These are phyloP conservation scores for Rousettus leschenaultii DNA, from an alignment of 2,113 vertebrate genomes.

Conservation along the genomic window DNA sequence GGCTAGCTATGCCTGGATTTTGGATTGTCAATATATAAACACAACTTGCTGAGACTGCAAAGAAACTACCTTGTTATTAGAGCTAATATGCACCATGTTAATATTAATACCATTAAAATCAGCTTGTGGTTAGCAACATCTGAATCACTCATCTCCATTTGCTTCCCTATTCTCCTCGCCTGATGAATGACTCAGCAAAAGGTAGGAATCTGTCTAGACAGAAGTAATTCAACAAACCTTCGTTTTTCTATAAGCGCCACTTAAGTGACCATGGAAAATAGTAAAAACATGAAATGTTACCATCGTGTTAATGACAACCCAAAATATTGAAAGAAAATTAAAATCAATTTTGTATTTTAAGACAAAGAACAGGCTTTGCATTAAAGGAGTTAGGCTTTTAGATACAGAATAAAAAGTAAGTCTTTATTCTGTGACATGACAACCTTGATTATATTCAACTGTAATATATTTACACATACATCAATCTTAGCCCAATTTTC, in stretches of 20 bases:
- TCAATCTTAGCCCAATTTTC: neutral
- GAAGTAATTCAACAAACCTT: constrained; percentile 42
- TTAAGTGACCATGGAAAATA: constrained; percentile 59
- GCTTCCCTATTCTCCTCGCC: constrained; percentile 32
- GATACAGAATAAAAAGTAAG: neutral
- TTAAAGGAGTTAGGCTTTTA: neutral
- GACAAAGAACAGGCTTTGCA: neutral
- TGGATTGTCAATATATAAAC: constrained; percentile 21
- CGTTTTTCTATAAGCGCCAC: constrained; percentile 39
- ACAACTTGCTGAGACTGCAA: constrained; percentile 55
- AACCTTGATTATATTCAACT: neutral
- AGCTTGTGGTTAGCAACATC: constrained; percentile 33
- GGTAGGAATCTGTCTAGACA: constrained; percentile 47
- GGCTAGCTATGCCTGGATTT: constrained; percentile 52
- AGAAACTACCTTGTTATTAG: constrained; percentile 6
- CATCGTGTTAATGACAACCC: neutral
- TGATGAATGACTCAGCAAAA: neutral
- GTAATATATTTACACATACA: neutral
- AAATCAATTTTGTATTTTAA: neutral
- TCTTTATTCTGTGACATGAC: neutral
- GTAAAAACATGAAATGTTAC: constrained; percentile 57
- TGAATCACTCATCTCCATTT: constrained; percentile 38
- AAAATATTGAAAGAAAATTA: neutral
- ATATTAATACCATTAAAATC: constrained; percentile 34
- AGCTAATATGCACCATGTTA: constrained; percentile 3